phyloP scores from a whole-genome alignment of 2,888 invertebrate genomes.

The Lepidonotus clava region DNA sequence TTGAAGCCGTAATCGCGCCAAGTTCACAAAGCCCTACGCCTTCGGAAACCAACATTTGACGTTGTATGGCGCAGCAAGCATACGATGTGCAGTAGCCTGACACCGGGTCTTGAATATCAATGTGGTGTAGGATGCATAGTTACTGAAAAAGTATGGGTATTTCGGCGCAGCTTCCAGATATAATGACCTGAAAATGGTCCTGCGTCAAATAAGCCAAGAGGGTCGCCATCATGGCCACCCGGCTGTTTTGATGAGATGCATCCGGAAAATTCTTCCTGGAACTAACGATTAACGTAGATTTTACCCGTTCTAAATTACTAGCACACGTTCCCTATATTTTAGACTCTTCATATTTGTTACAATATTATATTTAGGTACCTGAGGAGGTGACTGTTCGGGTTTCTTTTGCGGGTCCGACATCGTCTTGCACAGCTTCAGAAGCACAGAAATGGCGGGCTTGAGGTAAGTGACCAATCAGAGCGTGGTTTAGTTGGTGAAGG shows the following conservation, averaged over 20 bases:
- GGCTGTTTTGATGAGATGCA: slow-evolving; percentile 31
- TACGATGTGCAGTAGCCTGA: too few relatives aligned
- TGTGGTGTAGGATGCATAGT: too few relatives aligned
- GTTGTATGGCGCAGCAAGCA: too few relatives aligned
- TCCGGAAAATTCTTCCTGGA: background rate
- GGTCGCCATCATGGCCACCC: slow-evolving; percentile 8
- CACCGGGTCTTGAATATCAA: too few relatives aligned
- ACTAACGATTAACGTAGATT: background rate
- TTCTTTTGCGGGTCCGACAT: slow-evolving; percentile 51
- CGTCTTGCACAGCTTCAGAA: slow-evolving; percentile 48
- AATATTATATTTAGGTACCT: background rate
- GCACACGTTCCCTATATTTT: background rate
- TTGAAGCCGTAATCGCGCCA: too few relatives aligned
- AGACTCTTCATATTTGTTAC: background rate
- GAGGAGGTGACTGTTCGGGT: slow-evolving; percentile 10
- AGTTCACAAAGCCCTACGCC: too few relatives aligned
- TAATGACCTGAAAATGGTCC: slow-evolving; percentile 7
- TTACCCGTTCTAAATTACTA: too few relatives aligned
- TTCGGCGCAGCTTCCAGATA: background rate
- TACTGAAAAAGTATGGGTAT: too few relatives aligned
- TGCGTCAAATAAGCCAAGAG: background rate
- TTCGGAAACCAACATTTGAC: too few relatives aligned
- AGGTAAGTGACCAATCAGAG: slow-evolving; percentile 32
- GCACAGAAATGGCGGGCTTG: slow-evolving; percentile 56
- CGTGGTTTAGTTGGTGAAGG: background rate